Percentiles rank a stretch among this genome's conserved stretches.
Conservation (phyloP, 2,113 vertebrate genomes). For the Rhodinocichla rosea region DNA sequence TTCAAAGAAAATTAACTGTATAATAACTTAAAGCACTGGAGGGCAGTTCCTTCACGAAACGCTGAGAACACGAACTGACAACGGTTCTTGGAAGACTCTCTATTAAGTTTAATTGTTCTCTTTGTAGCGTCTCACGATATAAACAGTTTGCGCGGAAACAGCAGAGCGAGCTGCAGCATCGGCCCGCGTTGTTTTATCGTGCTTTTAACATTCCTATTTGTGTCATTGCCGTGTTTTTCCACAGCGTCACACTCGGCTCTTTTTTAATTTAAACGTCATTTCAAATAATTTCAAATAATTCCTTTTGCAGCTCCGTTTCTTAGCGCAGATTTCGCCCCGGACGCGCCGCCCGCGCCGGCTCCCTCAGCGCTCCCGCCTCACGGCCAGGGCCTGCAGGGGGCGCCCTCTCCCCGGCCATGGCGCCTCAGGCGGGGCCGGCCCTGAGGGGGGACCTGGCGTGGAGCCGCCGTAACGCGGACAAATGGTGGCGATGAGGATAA, state of each 20-base stretch:
- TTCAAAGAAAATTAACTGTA: slow-evolving; percentile 31
- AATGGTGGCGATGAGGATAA: background rate
- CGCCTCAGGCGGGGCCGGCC: background rate
- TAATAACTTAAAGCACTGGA: background rate
- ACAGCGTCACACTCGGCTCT: background rate
- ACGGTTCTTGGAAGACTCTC: background rate
- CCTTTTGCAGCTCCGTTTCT: background rate
- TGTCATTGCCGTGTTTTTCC: background rate
- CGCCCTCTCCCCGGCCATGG: slow-evolving; percentile 63
- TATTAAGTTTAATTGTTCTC: background rate
- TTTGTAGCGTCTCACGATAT: background rate
- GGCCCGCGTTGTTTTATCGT: background rate
- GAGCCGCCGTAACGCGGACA: rapidly evolving
- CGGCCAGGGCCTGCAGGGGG: slow-evolving; percentile 68
- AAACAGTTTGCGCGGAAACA: rapidly evolving
- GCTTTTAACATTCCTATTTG: rapidly evolving
- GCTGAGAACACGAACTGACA: background rate
- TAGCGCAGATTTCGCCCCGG: rapidly evolving
- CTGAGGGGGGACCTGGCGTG: background rate
- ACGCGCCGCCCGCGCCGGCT: background rate
- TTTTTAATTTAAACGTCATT: background rate
- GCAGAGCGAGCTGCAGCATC: rapidly evolving
- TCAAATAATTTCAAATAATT: rapidly evolving
- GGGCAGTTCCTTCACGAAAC: background rate
- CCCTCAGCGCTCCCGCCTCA: background rate